Percentiles rank a stretch among this genome's conserved stretches.
Evolutionary conservation across 1,140 invertebrate genomes (phyloP).

Genomic region (Pseudomyrmex gracilis): DNA sequence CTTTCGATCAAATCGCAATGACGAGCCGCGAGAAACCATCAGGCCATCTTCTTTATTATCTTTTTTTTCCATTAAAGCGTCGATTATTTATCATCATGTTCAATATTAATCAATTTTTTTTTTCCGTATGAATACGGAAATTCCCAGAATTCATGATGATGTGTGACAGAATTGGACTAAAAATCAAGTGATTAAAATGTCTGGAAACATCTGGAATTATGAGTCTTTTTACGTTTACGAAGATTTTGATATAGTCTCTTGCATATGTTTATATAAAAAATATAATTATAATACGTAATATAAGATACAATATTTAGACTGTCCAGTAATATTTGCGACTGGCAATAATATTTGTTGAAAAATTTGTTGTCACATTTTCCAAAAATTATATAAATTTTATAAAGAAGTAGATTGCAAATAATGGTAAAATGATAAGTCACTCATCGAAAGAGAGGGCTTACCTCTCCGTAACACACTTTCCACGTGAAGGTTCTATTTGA

Average conservation of each 20-base stretch:
- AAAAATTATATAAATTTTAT: not conserved
- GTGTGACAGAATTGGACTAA: conserved; percentile 25
- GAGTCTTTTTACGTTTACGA: not conserved
- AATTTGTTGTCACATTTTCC: not conserved
- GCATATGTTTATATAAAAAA: not conserved
- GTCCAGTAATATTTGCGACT: no score
- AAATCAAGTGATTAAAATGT: conserved; percentile 11
- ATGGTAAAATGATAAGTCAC: no score
- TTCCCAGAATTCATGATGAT: conserved; percentile 36
- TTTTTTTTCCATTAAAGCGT: conserved; percentile 54
- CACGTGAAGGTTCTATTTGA: no score
- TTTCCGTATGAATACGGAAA: conserved; percentile 10
- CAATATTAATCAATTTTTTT: conserved; percentile 50
- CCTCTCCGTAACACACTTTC: no score
- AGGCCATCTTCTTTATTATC: conserved; percentile 40
- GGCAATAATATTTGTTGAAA: not conserved
- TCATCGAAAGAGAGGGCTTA: no score
- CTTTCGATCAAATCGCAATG: conserved; percentile 71
- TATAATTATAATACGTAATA: not conserved
- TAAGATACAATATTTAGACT: not conserved
- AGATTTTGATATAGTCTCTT: not conserved
- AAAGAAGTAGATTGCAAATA: not conserved
- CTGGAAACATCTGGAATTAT: not conserved
- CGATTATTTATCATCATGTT: conserved; percentile 51
- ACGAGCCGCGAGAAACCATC: conserved; percentile 64